phyloP scores from a whole-genome alignment of 2,888 invertebrate genomes.

The Leistus spinibarbis region DNA sequence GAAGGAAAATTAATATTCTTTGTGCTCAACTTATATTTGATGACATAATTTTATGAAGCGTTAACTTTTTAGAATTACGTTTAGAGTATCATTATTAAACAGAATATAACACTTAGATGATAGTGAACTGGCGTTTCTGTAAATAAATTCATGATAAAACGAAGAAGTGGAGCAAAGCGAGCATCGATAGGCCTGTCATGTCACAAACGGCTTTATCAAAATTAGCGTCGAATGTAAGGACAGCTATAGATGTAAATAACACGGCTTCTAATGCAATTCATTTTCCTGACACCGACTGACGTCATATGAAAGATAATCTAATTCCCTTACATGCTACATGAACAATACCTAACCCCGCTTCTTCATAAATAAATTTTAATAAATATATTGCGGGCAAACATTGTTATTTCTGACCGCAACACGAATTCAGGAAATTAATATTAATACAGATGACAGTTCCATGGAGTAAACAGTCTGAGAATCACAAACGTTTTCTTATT shows the following conservation, averaged over 20 bases:
- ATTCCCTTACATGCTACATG: background rate
- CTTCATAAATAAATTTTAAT: background rate
- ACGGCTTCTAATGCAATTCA: background rate
- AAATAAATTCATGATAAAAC: background rate
- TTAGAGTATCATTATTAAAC: too few relatives aligned
- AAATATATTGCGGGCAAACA: background rate
- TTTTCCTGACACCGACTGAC: background rate
- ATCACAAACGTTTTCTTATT: background rate
- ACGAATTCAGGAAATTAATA: background rate
- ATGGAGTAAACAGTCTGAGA: background rate
- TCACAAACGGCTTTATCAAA: conserved; percentile 29
- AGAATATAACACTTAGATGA: too few relatives aligned
- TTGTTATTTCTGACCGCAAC: background rate
- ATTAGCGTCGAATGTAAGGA: conserved; percentile 17
- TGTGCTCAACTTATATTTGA: too few relatives aligned
- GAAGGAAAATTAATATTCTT: too few relatives aligned
- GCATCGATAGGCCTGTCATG: conserved; percentile 13
- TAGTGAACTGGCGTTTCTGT: background rate
- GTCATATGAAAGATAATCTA: background rate
- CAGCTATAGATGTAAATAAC: conserved; percentile 19
- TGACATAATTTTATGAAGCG: too few relatives aligned
- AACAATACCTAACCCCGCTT: background rate
- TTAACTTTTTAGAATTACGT: too few relatives aligned
- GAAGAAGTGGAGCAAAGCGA: background rate
- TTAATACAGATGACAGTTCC: background rate